Conservation (phyloP, 2,797 vertebrate species). For the Xenops minutus region DNA sequence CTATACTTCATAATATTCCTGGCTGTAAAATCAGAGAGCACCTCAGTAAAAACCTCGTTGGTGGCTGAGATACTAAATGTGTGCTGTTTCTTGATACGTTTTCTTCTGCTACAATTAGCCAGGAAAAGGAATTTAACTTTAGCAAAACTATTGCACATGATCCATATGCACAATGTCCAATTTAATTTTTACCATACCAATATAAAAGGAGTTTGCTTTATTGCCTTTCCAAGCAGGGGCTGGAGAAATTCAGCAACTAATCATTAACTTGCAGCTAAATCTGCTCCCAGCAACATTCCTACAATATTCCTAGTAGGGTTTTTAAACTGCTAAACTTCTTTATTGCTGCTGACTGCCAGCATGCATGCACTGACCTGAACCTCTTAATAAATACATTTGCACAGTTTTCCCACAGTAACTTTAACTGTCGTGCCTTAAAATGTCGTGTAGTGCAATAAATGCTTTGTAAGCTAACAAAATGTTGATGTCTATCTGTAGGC, state of each 20-base stretch:
- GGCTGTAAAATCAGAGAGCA: background rate
- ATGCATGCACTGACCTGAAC: background rate
- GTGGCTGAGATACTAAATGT: background rate
- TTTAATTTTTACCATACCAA: background rate
- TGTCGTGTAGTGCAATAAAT: too few species aligned
- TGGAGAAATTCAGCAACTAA: background rate
- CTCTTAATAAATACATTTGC: background rate
- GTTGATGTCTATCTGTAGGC: slow-evolving; percentile 61
- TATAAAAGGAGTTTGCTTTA: background rate
- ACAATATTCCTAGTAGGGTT: background rate
- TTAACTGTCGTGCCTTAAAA: background rate
- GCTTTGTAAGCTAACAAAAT: background rate
- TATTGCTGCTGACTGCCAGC: background rate
- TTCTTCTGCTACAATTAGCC: background rate
- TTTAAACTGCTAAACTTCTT: background rate
- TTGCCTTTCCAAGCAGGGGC: background rate
- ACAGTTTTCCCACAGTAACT: background rate
- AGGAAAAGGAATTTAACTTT: background rate
- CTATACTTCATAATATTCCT: background rate
- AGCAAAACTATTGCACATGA: background rate
- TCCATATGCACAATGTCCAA: background rate
- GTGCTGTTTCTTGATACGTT: background rate
- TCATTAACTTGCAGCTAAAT: background rate
- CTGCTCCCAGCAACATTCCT: background rate
- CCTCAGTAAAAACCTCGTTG: background rate